A percentile compares a stretch with the other conserved stretches of the same genome.
Evolutionary conservation across 1,140 invertebrate species (phyloP).

Genomic region (Drosophila carrolli): DNA sequence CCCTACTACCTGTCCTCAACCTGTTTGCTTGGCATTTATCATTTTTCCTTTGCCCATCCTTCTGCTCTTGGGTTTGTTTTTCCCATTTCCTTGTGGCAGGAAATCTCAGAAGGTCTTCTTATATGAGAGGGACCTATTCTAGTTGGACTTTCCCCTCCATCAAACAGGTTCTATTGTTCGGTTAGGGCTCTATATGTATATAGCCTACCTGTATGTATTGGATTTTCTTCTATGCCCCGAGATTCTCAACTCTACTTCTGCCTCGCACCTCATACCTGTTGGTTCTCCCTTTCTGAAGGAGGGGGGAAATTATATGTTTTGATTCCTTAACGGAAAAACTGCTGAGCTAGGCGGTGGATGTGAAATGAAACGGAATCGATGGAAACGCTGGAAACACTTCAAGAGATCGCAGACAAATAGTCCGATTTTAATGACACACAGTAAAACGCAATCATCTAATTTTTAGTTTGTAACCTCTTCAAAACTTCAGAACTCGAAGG

Average conservation of each 20-base stretch:
- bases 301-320: slow-evolving; percentile 76
- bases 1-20: slow-evolving; percentile 70
- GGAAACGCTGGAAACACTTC: slow-evolving; percentile 39
- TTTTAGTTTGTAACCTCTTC: slow-evolving; percentile 61
- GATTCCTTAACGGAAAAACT: slow-evolving; percentile 79
- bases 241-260: slow-evolving; percentile 39
- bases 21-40: slow-evolving; percentile 77
- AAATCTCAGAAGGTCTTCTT: slow-evolving; percentile 65
- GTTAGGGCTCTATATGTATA: slow-evolving; percentile 12
- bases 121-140: slow-evolving; percentile 55
- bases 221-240: slow-evolving; percentile 67
- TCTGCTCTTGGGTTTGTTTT: slow-evolving; percentile 61
- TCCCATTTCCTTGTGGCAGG: slow-evolving; percentile 70
- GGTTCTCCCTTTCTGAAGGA: slow-evolving; percentile 4
- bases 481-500: slow-evolving; percentile 62
- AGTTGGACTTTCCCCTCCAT: slow-evolving; percentile 77
- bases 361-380: slow-evolving; percentile 11
- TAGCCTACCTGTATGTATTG: slow-evolving; percentile 56
- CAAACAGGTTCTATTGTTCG: slow-evolving; percentile 76
- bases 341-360: slow-evolving; percentile 34
- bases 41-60: slow-evolving; percentile 59
- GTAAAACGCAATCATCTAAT: slow-evolving; percentile 74
- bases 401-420: slow-evolving; percentile 55
- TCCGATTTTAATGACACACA: slow-evolving; percentile 72
- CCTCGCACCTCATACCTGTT: slow-evolving; percentile 17